These are phyloP conservation scores for Eilema griseolum DNA, from an alignment of 2,888 invertebrate genomes.

Conservation along the genomic window DNA sequence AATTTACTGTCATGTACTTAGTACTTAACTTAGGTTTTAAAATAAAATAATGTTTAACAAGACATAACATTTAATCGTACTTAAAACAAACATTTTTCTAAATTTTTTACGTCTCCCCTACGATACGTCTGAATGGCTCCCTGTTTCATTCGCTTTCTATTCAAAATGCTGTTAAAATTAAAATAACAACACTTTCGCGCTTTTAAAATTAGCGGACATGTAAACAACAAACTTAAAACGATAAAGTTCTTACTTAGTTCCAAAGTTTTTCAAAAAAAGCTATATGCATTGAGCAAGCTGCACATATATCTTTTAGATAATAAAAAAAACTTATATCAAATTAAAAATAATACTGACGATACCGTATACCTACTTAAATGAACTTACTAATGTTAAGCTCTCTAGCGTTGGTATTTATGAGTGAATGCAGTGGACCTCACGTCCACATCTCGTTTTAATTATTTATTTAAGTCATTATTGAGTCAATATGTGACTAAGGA, in stretches of 20 bases:
- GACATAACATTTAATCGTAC: neutral
- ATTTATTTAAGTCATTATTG: neutral
- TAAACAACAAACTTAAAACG: neutral
- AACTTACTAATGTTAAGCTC: too few relatives aligned
- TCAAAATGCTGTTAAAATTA: neutral
- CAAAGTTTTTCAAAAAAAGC: neutral
- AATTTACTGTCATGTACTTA: neutral
- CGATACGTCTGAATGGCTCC: neutral
- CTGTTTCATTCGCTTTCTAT: neutral
- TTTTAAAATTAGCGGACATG: neutral
- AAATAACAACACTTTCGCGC: neutral
- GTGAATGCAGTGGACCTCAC: neutral
- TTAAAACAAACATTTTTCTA: neutral
- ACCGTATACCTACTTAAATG: too few relatives aligned
- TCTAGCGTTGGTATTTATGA: neutral
- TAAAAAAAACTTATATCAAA: neutral
- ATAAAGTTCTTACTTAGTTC: neutral
- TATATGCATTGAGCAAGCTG: neutral
- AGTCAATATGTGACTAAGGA: neutral
- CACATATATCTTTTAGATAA: neutral
- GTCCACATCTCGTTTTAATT: neutral
- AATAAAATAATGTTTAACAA: neutral
- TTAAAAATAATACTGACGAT: neutral
- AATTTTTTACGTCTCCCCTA: neutral
- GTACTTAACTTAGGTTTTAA: neutral